Evolutionary conservation across 1,140 invertebrate species (phyloP).

Genomic region (Paramacrobiotus metropolitanus): DNA sequence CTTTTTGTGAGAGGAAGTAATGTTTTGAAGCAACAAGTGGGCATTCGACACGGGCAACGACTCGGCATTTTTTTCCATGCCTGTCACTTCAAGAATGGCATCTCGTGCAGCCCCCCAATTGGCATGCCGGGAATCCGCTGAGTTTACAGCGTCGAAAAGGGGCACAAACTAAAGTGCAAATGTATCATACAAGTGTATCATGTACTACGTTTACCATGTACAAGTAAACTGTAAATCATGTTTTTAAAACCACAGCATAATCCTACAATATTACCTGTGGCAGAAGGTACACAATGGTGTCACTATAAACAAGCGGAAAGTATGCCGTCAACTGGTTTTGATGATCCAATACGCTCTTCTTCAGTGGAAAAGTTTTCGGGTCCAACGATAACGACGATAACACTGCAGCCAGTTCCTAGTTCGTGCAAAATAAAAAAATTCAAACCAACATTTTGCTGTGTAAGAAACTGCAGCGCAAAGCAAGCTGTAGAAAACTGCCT

Average conservation of each 20-base stretch:
- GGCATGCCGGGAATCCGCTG: background rate
- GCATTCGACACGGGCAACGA: background rate
- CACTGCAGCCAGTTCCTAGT: background rate
- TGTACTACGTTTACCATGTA: no score
- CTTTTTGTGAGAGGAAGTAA: background rate
- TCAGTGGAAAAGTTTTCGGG: background rate
- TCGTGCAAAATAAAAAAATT: background rate
- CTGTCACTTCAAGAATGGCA: background rate
- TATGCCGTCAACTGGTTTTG: background rate
- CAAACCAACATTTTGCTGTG: background rate
- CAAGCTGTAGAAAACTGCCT: no score
- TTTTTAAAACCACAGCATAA: no score
- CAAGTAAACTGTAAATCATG: no score
- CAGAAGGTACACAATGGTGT: background rate
- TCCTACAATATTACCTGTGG: no score
- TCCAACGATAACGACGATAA: background rate
- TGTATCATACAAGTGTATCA: no score
- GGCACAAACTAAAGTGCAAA: background rate
- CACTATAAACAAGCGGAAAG: background rate
- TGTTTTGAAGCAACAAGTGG: background rate
- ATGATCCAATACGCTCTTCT: background rate
- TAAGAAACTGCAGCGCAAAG: no score
- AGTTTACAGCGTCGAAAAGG: background rate
- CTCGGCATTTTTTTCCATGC: background rate
- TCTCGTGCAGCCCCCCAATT: background rate